Evolutionary conservation across 2,113 vertebrate genomes (phyloP).

Genomic region (Myrmecophaga tridactyla): DNA sequence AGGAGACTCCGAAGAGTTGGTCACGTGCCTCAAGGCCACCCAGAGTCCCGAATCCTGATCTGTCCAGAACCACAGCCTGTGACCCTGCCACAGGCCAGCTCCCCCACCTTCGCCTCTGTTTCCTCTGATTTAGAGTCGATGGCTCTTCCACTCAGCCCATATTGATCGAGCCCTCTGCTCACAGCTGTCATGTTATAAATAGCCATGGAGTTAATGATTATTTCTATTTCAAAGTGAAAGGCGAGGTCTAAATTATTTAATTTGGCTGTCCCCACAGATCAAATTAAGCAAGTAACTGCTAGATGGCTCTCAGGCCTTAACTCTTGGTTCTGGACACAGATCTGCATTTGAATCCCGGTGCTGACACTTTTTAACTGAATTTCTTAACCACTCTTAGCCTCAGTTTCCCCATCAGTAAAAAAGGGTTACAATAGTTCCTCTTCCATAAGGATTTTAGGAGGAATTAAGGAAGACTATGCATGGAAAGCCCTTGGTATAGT

Average conservation of each 20-base stretch:
- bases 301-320: background rate
- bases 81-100: background rate
- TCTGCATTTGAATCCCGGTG: background rate
- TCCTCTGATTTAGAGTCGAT: background rate
- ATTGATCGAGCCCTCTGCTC: background rate
- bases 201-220: background rate
- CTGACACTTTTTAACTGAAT: background rate
- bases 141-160: background rate
- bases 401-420: background rate
- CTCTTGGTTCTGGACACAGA: background rate
- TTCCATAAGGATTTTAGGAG: background rate
- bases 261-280: background rate
- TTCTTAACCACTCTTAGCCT: background rate
- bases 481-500: background rate
- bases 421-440: background rate
- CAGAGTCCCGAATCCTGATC: background rate
- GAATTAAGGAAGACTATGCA: background rate
- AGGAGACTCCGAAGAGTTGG: background rate
- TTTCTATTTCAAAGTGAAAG: constrained; percentile 37
- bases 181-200: background rate
- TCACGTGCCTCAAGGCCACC: background rate
- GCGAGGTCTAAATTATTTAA: constrained; percentile 7
- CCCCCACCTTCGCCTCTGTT: background rate
- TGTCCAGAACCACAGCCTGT: background rate
- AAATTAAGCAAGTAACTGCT: background rate